These are phyloP conservation scores for Pristionchus maxplancki DNA, from an alignment of 2,888 invertebrate species.

Conservation along the genomic window DNA sequence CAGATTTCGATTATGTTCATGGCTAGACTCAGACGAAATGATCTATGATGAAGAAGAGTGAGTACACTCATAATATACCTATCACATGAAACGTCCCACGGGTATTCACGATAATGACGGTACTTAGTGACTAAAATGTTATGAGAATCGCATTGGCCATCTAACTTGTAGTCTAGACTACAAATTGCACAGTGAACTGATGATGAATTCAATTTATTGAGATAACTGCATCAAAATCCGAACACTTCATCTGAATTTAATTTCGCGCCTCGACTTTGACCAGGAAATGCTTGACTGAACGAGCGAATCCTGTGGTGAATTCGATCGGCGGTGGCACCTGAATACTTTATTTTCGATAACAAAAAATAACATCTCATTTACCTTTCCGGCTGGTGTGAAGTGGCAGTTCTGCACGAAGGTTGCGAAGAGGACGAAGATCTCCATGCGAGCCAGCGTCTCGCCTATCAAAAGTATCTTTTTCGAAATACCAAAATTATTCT, in stretches of 20 bases:
- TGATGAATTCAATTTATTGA: too few relatives aligned
- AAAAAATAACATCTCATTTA: not conserved
- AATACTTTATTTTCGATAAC: not conserved
- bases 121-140: too few relatives aligned
- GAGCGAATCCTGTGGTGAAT: not conserved
- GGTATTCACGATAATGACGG: too few relatives aligned
- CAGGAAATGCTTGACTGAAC: not conserved
- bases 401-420: not conserved
- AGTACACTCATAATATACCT: too few relatives aligned
- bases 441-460: not conserved
- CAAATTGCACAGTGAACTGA: too few relatives aligned
- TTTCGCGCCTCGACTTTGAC: not conserved
- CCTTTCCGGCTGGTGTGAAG: not conserved
- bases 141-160: too few relatives aligned
- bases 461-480: not conserved
- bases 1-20: not conserved
- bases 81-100: too few relatives aligned
- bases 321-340: not conserved
- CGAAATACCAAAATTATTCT: too few relatives aligned
- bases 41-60: too few relatives aligned
- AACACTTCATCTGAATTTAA: too few relatives aligned
- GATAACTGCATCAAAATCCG: too few relatives aligned
- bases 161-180: too few relatives aligned
- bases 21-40: not conserved
- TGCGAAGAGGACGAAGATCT: not conserved